Evolutionary conservation across 1,140 invertebrate genomes (phyloP).

Genomic region (Scaptodrosophila lebanonensis): DNA sequence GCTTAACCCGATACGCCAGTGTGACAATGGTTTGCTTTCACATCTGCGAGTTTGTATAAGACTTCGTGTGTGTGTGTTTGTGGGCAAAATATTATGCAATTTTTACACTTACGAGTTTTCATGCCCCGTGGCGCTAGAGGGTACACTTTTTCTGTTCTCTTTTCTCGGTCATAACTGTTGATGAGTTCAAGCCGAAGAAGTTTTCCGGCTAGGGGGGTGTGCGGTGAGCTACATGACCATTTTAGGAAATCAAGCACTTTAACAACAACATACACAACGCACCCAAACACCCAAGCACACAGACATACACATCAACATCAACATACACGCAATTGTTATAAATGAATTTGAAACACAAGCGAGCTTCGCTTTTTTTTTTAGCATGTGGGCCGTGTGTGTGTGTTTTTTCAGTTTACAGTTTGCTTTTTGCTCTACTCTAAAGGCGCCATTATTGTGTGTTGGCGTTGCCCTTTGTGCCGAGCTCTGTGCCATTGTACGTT

Average conservation of each 20-base stretch:
- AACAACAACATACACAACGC: too few species aligned
- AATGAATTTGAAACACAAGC: conserved; percentile 63
- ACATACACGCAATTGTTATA: conserved; percentile 62
- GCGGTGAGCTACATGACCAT: too few species aligned
- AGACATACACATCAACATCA: conserved; percentile 3
- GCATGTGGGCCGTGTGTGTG: conserved; percentile 51
- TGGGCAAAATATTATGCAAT: conserved; percentile 68
- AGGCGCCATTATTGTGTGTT: neutral
- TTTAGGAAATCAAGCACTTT: too few species aligned
- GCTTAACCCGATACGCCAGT: too few species aligned
- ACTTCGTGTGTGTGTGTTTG: conserved; percentile 13
- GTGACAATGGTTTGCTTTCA: too few species aligned
- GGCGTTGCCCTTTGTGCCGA: conserved; percentile 11
- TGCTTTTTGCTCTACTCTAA: neutral
- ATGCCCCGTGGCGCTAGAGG: conserved; percentile 47
- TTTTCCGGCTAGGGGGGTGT: too few species aligned
- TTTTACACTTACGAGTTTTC: conserved; percentile 61
- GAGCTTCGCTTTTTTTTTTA: conserved; percentile 34
- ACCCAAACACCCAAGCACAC: conserved; percentile 6
- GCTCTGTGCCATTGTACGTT: conserved; percentile 12
- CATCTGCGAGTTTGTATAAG: neutral
- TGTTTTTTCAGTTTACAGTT: conserved; percentile 1
- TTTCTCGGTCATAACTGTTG: conserved; percentile 23
- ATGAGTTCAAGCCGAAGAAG: too few species aligned
- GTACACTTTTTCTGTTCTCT: conserved; percentile 20